phyloP scores from a whole-genome alignment of 2,113 vertebrate genomes.

The Ptychochromis oligacanthus region DNA sequence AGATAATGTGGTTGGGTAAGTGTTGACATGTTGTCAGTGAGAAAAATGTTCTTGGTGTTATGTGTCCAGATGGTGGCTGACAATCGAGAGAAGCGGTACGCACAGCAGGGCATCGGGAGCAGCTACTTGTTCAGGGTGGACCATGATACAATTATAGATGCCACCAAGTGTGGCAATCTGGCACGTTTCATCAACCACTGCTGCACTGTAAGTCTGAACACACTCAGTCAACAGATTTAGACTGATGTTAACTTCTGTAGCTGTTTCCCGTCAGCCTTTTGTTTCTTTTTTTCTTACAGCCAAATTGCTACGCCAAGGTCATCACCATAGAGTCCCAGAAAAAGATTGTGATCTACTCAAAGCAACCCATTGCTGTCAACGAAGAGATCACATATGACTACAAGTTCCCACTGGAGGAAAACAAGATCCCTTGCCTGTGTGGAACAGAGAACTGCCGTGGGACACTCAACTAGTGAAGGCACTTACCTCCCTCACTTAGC shows the following conservation, averaged over 20 bases:
- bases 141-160: constrained; percentile 95
- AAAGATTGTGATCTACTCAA: constrained; percentile 97
- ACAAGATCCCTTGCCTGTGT: constrained; percentile 94
- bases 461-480: constrained; percentile 85
- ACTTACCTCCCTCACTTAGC: constrained; percentile 1
- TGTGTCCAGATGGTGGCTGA: constrained; percentile 90
- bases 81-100: constrained; percentile 92
- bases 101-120: constrained; percentile 92
- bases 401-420: constrained; percentile 97
- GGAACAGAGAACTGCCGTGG: constrained; percentile 93
- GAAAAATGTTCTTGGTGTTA: neutral
- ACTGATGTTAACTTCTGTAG: fast-evolving
- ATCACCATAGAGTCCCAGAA: constrained; percentile 98
- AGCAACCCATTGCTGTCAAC: constrained; percentile 91
- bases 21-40: neutral
- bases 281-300: constrained; percentile 70
- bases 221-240: neutral
- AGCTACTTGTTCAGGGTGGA: constrained; percentile 94
- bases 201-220: constrained; percentile 86
- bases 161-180: constrained; percentile 92
- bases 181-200: constrained; percentile 94
- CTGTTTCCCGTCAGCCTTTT: fast-evolving
- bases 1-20: neutral
- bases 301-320: constrained; percentile 97
- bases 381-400: constrained; percentile 98